Evolutionary conservation across 2,113 vertebrate genomes (phyloP), one percentile per base, ranked within the genome.

Genomic region (Alethe castanea): DNA sequence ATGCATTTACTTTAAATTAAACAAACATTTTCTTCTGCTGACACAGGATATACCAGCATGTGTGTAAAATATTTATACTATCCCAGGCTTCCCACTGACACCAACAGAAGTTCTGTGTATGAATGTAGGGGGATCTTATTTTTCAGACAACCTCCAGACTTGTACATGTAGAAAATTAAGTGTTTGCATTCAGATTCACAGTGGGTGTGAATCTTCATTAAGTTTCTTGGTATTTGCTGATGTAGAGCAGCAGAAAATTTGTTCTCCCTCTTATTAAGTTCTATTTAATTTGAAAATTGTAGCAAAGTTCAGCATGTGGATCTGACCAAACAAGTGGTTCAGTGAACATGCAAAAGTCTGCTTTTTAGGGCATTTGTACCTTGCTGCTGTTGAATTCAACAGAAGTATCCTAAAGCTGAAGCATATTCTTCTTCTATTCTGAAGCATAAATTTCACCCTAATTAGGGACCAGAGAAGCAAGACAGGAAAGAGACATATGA

Each of bases 1-100:
- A 86, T 81, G 60, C 76, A 84, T 94, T 96, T 92, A 83, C 44
- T 92, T 88, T 81, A 95, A 81, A 65, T 90, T 86, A 96, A 92
- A 93, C 71, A 95, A 96, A 90, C 36, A 57, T 78, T 94, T 94
- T 86, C 80, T 94, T 86, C 56, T 90, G 52, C 64, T 90, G 78
- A 88, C 82, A 88, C 56, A 88, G 80, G 85, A 88, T 94, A 81
- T 84, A 86, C 56, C 72, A 64, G 8, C 76, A 82, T 29, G 64
- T 92, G 60, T 90, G 85, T 90, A 45, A 93, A 96, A 81, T 90
- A 88, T 95, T 96, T 93, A 88, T 64, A 64, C 23, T 88, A n/a
- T 67, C 72, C 48, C 2, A 35, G 64, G 40, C 69, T 93, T 93
- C 53, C 82, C 44, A 74, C 52, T 78, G 82, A 64, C 72, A 88